A percentile compares a stretch with the other conserved stretches of the same genome.
Evolutionary conservation across 2,888 invertebrate genomes (phyloP).

Genomic region (Lithophane socia): DNA sequence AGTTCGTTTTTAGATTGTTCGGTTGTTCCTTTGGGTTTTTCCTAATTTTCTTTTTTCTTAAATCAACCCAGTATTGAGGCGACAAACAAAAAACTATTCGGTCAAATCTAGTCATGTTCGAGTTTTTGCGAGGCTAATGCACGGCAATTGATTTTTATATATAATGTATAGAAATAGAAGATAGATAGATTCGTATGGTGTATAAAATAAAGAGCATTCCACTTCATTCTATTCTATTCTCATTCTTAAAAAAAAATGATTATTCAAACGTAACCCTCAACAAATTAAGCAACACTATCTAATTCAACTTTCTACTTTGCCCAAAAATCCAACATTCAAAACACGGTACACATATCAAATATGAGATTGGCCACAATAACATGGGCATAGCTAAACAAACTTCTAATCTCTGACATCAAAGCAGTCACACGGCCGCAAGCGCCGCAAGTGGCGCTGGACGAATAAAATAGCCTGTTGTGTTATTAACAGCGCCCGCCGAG

Average conservation of each 20-base stretch:
- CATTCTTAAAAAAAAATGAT: background rate
- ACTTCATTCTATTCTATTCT: too few relatives aligned
- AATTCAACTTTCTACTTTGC: background rate
- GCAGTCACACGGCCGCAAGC: constrained; percentile 86
- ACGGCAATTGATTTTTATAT: too few relatives aligned
- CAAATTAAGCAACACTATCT: background rate
- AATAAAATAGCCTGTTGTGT: constrained; percentile 89
- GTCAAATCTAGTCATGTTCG: too few relatives aligned
- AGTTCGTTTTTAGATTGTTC: too few relatives aligned
- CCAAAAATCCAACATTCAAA: constrained; percentile 39
- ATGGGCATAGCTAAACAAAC: constrained; percentile 76
- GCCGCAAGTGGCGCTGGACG: constrained; percentile 85
- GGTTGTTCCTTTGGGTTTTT: too few relatives aligned
- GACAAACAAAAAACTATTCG: too few relatives aligned
- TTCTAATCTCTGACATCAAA: constrained; percentile 88
- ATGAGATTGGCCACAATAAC: constrained; percentile 53
- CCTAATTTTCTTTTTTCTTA: too few relatives aligned
- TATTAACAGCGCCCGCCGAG: constrained; percentile 86
- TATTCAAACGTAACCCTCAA: background rate
- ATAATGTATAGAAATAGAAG: too few relatives aligned
- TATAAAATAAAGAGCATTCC: too few relatives aligned
- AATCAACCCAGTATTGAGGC: too few relatives aligned
- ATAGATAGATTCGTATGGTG: too few relatives aligned
- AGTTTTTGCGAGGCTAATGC: too few relatives aligned
- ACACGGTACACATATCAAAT: constrained; percentile 36